These are phyloP conservation scores for Dascillus cervinus DNA, from an alignment of 2,888 invertebrate genomes.

Conservation along the genomic window DNA sequence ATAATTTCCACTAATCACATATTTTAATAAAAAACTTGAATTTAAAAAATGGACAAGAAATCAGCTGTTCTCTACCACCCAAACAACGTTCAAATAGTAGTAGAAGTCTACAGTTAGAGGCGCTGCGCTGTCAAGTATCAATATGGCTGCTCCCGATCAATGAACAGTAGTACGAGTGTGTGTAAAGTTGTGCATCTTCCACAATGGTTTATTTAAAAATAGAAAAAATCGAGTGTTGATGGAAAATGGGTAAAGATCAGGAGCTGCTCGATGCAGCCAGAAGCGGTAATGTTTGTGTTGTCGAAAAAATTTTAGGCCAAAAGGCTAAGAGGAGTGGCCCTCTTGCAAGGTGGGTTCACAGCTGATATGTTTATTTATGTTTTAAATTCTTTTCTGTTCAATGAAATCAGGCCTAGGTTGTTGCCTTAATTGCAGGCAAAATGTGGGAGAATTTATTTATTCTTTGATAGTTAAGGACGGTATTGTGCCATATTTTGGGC, in stretches of 20 bases:
- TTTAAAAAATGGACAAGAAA: too few species aligned
- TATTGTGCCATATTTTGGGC: too few species aligned
- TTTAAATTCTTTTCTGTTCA: conserved; percentile 3
- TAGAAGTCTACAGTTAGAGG: conserved; percentile 41
- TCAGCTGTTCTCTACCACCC: too few species aligned
- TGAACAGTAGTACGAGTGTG: conserved; percentile 60
- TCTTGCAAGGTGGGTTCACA: conserved; percentile 71
- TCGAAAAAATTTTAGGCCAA: conserved; percentile 85
- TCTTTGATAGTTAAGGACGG: too few species aligned
- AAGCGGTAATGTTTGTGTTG: conserved; percentile 79
- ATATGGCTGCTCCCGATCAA: conserved; percentile 71
- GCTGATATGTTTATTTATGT: conserved; percentile 21
- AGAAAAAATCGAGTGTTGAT: conserved; percentile 34
- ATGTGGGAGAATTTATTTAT: not conserved
- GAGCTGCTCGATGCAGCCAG: conserved; percentile 93
- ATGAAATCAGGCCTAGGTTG: too few species aligned
- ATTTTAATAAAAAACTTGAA: too few species aligned
- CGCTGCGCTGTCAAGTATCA: conserved; percentile 42
- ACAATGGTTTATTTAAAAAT: conserved; percentile 35
- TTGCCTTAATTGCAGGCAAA: not conserved
- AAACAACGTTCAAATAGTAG: too few species aligned
- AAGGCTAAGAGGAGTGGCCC: conserved; percentile 90
- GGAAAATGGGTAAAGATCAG: conserved; percentile 90
- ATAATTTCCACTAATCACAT: too few species aligned
- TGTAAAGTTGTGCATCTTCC: conserved; percentile 39